These are phyloP conservation scores for Holothuria glaberrima DNA, from an alignment of 35 echinoderm and acorn worm species.

Conservation along the genomic window DNA sequence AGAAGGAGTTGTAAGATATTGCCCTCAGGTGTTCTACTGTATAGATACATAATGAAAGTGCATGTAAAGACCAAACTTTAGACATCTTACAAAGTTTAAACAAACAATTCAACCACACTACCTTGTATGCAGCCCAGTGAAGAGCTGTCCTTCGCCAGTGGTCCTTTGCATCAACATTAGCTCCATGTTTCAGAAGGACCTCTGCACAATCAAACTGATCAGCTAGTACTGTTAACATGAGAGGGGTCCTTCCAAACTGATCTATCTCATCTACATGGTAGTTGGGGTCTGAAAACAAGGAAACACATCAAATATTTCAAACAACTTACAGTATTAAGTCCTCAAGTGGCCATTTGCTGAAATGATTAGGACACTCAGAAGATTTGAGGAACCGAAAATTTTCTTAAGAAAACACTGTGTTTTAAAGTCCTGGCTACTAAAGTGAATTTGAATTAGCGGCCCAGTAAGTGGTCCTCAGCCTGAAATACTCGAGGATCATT, in stretches of 20 bases:
- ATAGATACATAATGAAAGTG: too few relatives aligned
- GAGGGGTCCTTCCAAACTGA: slow-evolving; percentile 89
- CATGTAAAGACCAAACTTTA: too few relatives aligned
- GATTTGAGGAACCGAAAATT: too few relatives aligned
- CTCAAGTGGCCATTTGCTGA: background rate
- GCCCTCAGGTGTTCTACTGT: too few relatives aligned
- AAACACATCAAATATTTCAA: background rate
- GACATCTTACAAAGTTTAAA: too few relatives aligned
- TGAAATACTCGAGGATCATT: too few relatives aligned
- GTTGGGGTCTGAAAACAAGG: slow-evolving; percentile 58
- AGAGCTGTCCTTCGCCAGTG: slow-evolving; percentile 85
- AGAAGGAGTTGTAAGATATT: too few relatives aligned
- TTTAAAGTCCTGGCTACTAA: too few relatives aligned
- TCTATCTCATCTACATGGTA: slow-evolving; percentile 69
- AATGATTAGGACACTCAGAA: background rate
- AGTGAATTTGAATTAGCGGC: too few relatives aligned
- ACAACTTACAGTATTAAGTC: background rate
- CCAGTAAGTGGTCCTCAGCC: too few relatives aligned
- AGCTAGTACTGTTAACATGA: slow-evolving; percentile 91
- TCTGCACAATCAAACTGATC: slow-evolving; percentile 93
- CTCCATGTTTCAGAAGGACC: slow-evolving; percentile 84
- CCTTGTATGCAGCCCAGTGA: slow-evolving; percentile 98
- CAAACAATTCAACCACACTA: background rate
- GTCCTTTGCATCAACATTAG: slow-evolving; percentile 86
- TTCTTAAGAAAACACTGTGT: too few relatives aligned